Evolutionary conservation across 2,113 vertebrate genomes (phyloP).

Genomic region (Polypterus senegalus): DNA sequence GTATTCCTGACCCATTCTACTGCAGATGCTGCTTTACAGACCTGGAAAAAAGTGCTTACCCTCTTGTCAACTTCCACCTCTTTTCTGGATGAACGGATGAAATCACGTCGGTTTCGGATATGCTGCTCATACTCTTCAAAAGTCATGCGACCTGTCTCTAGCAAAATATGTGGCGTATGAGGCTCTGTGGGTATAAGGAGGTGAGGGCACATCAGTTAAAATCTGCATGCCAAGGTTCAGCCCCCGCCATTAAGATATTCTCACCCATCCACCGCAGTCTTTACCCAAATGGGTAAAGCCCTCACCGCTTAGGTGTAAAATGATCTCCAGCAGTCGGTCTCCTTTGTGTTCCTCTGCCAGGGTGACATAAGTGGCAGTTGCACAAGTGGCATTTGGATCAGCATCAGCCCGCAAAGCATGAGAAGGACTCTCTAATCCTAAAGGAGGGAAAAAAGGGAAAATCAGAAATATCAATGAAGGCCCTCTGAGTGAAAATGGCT

Average conservation of each 20-base stretch:
- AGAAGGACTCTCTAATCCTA: slow-evolving; percentile 86
- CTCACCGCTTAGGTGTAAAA: slow-evolving; percentile 87
- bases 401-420: slow-evolving; percentile 81
- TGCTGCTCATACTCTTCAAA: slow-evolving; percentile 71
- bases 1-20: too few species aligned
- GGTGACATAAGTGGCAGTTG: slow-evolving; percentile 77
- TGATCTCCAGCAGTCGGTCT: slow-evolving; percentile 78
- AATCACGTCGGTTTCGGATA: slow-evolving; percentile 69
- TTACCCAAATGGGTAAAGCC: background rate
- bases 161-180: slow-evolving; percentile 71
- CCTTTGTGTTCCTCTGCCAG: slow-evolving; percentile 77
- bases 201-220: background rate
- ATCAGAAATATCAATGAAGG: too few species aligned
- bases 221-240: background rate
- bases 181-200: slow-evolving; percentile 55
- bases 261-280: background rate
- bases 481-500: too few species aligned
- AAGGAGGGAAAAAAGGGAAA: background rate
- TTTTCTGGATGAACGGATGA: slow-evolving; percentile 57
- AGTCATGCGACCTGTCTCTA: slow-evolving; percentile 71
- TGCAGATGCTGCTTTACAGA: background rate
- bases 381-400: slow-evolving; percentile 77
- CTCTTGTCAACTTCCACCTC: slow-evolving; percentile 65
- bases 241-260: background rate
- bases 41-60: slow-evolving; percentile 38